Conservation (phyloP, 2,797 vertebrate species). For the Amphiprion clarkii region DNA sequence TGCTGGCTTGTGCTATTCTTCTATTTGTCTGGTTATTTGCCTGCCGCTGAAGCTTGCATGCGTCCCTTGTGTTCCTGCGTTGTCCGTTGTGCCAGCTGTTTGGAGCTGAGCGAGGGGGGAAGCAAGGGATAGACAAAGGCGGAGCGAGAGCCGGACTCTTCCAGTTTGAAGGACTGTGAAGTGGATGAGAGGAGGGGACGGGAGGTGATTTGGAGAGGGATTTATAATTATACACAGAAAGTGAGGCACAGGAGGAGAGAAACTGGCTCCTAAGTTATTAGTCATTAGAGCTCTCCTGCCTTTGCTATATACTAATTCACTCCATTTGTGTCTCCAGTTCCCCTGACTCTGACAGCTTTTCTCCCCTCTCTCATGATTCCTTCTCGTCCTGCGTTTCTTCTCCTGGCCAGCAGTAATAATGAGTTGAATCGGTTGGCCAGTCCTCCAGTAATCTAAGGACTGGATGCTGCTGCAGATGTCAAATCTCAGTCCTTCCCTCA, state of each 20-base stretch:
- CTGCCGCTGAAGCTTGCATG: slow-evolving; percentile 44
- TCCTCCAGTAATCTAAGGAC: slow-evolving; percentile 17
- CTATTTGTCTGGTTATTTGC: slow-evolving; percentile 68
- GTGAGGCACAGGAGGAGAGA: slow-evolving; percentile 22
- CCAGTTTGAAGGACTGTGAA: slow-evolving; percentile 28
- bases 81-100: slow-evolving; percentile 56
- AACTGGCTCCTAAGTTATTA: slow-evolving; percentile 43
- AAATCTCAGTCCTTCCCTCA: slow-evolving; percentile 4
- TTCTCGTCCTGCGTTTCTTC: slow-evolving; percentile 20
- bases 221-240: slow-evolving; percentile 31
- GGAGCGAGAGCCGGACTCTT: slow-evolving; percentile 24
- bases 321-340: slow-evolving; percentile 49
- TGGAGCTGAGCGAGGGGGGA: slow-evolving; percentile 10
- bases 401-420: slow-evolving; percentile 61
- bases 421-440: slow-evolving; percentile 61
- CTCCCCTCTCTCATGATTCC: slow-evolving; percentile 10
- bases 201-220: slow-evolving; percentile 19
- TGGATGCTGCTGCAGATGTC: slow-evolving; percentile 30
- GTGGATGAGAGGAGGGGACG: background rate
- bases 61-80: slow-evolving; percentile 44
- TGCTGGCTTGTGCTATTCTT: slow-evolving; percentile 38
- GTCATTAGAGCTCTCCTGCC: slow-evolving; percentile 30
- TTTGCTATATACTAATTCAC: slow-evolving; percentile 36
- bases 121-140: slow-evolving; percentile 44
- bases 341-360: slow-evolving; percentile 8